Conservation (phyloP, 2,888 invertebrate genomes). For the Nebria salina region DNA sequence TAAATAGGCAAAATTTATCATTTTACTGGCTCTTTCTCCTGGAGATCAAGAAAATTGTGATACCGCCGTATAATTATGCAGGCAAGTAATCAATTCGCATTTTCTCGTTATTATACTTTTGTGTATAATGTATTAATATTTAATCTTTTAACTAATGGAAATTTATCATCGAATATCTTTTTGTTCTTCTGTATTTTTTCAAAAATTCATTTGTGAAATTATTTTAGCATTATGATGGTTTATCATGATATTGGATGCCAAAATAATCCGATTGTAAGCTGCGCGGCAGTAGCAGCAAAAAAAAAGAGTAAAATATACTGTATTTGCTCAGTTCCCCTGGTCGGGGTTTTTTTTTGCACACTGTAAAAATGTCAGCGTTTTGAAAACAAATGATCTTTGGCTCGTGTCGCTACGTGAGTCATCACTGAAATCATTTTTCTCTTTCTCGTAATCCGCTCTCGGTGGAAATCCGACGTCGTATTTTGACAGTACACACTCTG, state of each 20-base stretch:
- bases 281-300: slow-evolving; percentile 26
- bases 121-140: background rate
- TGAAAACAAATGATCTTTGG: slow-evolving; percentile 44
- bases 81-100: background rate
- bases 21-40: too few relatives aligned
- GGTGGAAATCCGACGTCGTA: slow-evolving; percentile 31
- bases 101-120: background rate
- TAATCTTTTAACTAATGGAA: background rate
- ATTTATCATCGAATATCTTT: background rate
- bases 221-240: slow-evolving; percentile 1
- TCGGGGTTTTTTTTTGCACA: slow-evolving; percentile 23
- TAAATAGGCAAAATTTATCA: too few relatives aligned
- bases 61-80: too few relatives aligned
- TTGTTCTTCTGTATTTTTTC: background rate
- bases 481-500: slow-evolving; percentile 43
- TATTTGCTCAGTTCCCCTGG: slow-evolving; percentile 31
- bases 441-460: slow-evolving; percentile 20
- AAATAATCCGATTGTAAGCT: slow-evolving; percentile 43
- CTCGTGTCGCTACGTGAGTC: slow-evolving; percentile 44
- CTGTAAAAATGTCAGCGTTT: slow-evolving; percentile 46
- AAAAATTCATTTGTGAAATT: background rate
- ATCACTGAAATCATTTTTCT: slow-evolving; percentile 45
- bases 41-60: too few relatives aligned
- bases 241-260: background rate
- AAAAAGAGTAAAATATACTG: slow-evolving; percentile 14